These are phyloP conservation scores for Cataglyphis albicans DNA, from an alignment of 2,888 invertebrate genomes.

Conservation along the genomic window DNA sequence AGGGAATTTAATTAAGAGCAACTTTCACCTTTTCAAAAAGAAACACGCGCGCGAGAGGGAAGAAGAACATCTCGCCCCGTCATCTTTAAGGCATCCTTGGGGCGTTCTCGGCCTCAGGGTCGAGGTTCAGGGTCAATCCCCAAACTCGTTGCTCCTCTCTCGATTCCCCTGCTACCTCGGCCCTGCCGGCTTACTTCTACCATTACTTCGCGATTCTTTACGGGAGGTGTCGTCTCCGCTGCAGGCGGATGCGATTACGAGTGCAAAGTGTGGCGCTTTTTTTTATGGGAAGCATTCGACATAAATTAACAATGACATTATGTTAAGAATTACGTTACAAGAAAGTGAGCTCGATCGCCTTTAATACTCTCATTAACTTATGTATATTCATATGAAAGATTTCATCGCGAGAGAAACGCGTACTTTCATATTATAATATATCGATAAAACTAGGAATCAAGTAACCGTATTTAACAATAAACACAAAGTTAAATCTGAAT, in stretches of 20 bases:
- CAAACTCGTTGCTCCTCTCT: slow-evolving; percentile 68
- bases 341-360: neutral
- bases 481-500: neutral
- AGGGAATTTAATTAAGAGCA: slow-evolving; percentile 69
- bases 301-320: neutral
- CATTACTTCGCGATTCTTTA: slow-evolving; percentile 57
- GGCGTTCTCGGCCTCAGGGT: slow-evolving; percentile 62
- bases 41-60: slow-evolving; percentile 47
- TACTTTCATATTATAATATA: neutral
- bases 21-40: slow-evolving; percentile 61
- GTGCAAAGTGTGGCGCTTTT: neutral
- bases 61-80: slow-evolving; percentile 69
- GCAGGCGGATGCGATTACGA: slow-evolving; percentile 33
- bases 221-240: slow-evolving; percentile 34
- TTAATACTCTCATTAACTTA: neutral
- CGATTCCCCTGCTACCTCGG: slow-evolving; percentile 21
- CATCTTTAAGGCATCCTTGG: slow-evolving; percentile 82
- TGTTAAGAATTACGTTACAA: neutral
- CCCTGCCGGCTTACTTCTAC: slow-evolving; percentile 53
- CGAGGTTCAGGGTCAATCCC: slow-evolving; percentile 78
- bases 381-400: neutral
- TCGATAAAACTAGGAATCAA: neutral
- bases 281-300: neutral
- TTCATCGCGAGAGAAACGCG: neutral
- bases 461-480: too few relatives aligned